Conservation (phyloP, 2,113 vertebrate species). For the Protomyctophum bolini region DNA sequence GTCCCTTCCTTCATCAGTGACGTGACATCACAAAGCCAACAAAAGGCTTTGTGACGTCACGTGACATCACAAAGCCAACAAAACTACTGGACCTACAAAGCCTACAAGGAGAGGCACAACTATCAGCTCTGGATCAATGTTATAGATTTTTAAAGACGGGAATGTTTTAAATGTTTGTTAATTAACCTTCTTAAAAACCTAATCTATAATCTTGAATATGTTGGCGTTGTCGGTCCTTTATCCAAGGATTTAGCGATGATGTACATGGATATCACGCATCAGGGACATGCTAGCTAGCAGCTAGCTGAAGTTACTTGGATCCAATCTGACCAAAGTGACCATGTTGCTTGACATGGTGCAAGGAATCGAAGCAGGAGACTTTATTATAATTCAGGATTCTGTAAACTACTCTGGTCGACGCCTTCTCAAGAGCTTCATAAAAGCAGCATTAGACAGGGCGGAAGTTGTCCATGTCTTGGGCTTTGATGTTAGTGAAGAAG, state of each 20-base stretch:
- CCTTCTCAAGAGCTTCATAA: constrained; percentile 81
- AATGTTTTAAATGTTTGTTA: too few species aligned
- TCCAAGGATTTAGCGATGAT: background rate
- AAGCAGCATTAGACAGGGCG: constrained; percentile 74
- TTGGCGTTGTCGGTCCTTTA: fast-evolving
- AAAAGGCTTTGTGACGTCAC: too few species aligned
- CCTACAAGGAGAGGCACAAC: too few species aligned
- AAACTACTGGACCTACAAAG: too few species aligned
- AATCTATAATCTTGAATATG: too few species aligned
- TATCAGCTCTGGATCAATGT: too few species aligned
- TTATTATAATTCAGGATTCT: constrained; percentile 77
- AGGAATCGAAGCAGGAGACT: constrained; percentile 66
- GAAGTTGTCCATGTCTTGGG: constrained; percentile 82
- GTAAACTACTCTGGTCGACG: constrained; percentile 77
- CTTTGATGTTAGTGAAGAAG: constrained; percentile 83
- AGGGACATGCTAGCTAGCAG: constrained; percentile 44
- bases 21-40: too few species aligned
- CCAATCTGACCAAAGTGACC: background rate
- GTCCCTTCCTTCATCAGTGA: too few species aligned
- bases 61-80: too few species aligned
- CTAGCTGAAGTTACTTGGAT: constrained; percentile 31
- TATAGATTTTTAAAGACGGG: too few species aligned
- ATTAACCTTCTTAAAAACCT: too few species aligned
- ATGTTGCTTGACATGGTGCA: constrained; percentile 78
- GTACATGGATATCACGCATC: too few species aligned